Evolutionary conservation across 2,797 vertebrate species (phyloP).

Genomic region (Amblyopsis hoosieri): DNA sequence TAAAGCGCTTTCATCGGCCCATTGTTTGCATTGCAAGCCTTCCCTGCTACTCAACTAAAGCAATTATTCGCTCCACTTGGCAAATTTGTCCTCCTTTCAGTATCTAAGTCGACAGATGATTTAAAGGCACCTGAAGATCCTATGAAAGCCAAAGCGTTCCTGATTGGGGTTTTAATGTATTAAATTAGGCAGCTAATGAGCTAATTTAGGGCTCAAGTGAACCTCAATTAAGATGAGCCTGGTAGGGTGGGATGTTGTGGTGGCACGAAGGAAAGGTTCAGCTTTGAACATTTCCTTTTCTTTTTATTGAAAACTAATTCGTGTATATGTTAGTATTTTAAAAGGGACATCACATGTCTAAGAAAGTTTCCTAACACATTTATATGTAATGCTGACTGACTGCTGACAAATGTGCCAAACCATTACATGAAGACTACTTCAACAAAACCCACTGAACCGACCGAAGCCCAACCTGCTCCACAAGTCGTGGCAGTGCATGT

Average conservation of each 20-base stretch:
- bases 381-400: too few species aligned
- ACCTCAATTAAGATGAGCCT: conserved; percentile 62
- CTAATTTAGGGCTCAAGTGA: conserved; percentile 78
- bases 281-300: conserved; percentile 2
- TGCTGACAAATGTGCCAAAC: too few species aligned
- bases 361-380: too few species aligned
- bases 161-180: conserved; percentile 74
- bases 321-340: neutral
- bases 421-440: too few species aligned
- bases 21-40: conserved; percentile 65
- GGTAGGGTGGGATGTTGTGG: conserved; percentile 37
- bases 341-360: too few species aligned
- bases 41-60: conserved; percentile 65
- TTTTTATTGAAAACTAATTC: neutral
- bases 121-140: conserved; percentile 75
- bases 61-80: conserved; percentile 78
- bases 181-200: conserved; percentile 79
- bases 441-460: too few species aligned
- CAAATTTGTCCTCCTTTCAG: conserved; percentile 76
- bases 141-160: conserved; percentile 66
- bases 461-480: too few species aligned
- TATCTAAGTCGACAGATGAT: conserved; percentile 67
- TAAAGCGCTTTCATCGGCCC: conserved; percentile 44
- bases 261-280: conserved; percentile 36
- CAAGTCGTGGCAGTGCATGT: too few species aligned